Evolutionary conservation across 2,888 invertebrate species (phyloP).

Genomic region (Auanema freiburgensis): DNA sequence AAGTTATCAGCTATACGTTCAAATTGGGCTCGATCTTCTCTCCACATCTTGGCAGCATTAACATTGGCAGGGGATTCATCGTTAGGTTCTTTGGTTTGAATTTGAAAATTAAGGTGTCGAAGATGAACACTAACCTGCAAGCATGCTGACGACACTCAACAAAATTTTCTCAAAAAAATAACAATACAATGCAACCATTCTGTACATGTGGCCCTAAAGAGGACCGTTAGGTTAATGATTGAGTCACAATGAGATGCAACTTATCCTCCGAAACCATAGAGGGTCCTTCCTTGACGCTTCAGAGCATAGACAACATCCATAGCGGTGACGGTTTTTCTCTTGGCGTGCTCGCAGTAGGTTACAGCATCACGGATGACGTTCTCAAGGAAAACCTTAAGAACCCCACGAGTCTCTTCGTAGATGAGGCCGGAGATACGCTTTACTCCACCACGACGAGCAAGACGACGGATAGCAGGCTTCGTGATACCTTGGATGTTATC

Average conservation of each 20-base stretch:
- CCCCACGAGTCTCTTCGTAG: conserved; percentile 65
- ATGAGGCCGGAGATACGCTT: too few relatives aligned
- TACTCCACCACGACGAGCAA: too few relatives aligned
- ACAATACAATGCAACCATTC: too few relatives aligned
- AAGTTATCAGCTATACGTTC: conserved; percentile 87
- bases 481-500: conserved; percentile 48
- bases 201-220: too few relatives aligned
- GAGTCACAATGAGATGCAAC: too few relatives aligned
- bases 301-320: conserved; percentile 89
- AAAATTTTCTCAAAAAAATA: too few relatives aligned
- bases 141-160: too few relatives aligned
- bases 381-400: conserved; percentile 76
- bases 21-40: conserved; percentile 87
- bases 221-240: too few relatives aligned
- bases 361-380: conserved; percentile 84
- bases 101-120: not conserved
- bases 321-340: conserved; percentile 83
- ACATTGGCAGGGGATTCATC: conserved; percentile 99
- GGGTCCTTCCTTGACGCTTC: too few relatives aligned
- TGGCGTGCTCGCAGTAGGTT: conserved; percentile 84
- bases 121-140: too few relatives aligned
- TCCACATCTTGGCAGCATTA: conserved; percentile 74
- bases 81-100: conserved; percentile 79
- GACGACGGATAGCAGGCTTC: too few relatives aligned
- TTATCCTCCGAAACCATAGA: too few relatives aligned